phyloP scores from a whole-genome alignment of 2,113 vertebrate species.

The Tupaia chinensis region DNA sequence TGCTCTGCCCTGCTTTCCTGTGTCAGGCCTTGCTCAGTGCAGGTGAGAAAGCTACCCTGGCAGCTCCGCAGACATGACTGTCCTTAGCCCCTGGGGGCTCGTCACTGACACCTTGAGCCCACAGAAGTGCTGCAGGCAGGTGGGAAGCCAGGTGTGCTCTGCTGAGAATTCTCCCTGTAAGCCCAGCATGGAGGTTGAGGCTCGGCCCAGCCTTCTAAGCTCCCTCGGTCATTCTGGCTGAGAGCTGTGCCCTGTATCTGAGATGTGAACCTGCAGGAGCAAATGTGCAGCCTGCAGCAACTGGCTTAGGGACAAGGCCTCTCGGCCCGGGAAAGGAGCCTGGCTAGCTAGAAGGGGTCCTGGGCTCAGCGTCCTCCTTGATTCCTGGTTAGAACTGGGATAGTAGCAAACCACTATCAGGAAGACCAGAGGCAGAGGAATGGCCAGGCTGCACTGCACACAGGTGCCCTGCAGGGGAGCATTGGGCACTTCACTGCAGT shows the following conservation, averaged over 20 bases:
- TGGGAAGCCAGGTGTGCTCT: too few species aligned
- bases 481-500: neutral
- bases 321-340: neutral
- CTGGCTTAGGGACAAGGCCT: neutral
- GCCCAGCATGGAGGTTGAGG: neutral
- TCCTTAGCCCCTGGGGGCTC: neutral
- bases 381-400: neutral
- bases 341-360: too few species aligned
- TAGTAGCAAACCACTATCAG: too few species aligned
- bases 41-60: neutral
- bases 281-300: neutral
- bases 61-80: neutral
- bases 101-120: neutral
- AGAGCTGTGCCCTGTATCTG: neutral
- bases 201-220: neutral
- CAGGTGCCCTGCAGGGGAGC: rapidly evolving
- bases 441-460: too few species aligned
- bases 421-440: rapidly evolving
- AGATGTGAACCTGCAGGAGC: neutral
- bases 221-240: neutral
- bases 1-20: neutral
- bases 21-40: neutral
- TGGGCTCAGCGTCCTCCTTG: neutral
- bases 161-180: neutral
- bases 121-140: neutral